Evolutionary conservation across 1,140 invertebrate species (phyloP).

Genomic region (Drosophila bipectinata): DNA sequence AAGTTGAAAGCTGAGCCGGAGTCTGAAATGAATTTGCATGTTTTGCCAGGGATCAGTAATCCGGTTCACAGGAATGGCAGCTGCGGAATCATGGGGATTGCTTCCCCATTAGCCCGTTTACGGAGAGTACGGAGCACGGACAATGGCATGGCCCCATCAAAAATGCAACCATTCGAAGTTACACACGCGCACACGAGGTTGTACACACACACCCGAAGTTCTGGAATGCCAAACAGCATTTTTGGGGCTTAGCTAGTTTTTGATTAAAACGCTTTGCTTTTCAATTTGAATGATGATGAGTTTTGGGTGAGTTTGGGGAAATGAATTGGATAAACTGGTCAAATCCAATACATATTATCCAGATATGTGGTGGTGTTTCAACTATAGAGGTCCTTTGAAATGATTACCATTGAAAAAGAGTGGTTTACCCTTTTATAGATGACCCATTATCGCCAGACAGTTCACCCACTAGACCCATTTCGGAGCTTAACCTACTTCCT

Average conservation of each 20-base stretch:
- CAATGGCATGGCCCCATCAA: constrained; percentile 33
- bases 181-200: neutral
- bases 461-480: neutral
- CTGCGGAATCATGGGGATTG: constrained; percentile 46
- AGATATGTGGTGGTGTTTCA: too few relatives aligned
- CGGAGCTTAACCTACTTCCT: constrained; percentile 30
- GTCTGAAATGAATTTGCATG: constrained; percentile 54
- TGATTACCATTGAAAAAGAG: neutral
- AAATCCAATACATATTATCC: too few relatives aligned
- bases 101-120: constrained; percentile 39
- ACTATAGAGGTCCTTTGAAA: neutral
- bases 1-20: constrained; percentile 39
- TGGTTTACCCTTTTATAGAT: neutral
- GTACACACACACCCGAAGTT: neutral
- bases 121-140: constrained; percentile 3
- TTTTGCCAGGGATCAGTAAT: constrained; percentile 46
- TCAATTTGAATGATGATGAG: neutral
- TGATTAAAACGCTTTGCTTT: constrained; percentile 52
- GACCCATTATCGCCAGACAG: neutral
- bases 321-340: constrained; percentile 2
- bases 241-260: constrained; percentile 53
- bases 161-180: constrained; percentile 42
- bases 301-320: constrained; percentile 1
- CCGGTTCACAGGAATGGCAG: constrained; percentile 8
- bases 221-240: constrained; percentile 38